A percentile compares a stretch with the other conserved stretches of the same genome.
Evolutionary conservation across 2,113 vertebrate species (phyloP).

Genomic region (Platanista minor): DNA sequence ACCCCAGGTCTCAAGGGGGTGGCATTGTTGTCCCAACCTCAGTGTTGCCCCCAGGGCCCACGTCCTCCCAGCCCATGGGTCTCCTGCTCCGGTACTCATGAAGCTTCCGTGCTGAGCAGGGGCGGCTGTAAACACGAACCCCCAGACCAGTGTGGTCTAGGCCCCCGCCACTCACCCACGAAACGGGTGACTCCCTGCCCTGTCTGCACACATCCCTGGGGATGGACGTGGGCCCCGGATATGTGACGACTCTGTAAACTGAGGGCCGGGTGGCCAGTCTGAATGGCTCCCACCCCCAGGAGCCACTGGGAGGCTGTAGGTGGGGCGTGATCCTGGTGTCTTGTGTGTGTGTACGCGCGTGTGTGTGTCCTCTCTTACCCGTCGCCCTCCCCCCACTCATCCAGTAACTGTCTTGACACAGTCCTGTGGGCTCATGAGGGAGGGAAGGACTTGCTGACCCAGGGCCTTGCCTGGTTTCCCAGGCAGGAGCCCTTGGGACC

Average conservation of each 20-base stretch:
- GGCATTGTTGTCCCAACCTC: accelerated
- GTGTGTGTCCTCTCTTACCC: neutral
- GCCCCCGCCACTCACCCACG: neutral
- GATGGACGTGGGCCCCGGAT: neutral
- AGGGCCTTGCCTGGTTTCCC: neutral
- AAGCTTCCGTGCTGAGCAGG: neutral
- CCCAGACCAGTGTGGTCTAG: neutral
- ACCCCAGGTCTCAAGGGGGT: neutral
- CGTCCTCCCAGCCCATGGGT: neutral
- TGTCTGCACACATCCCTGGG: neutral
- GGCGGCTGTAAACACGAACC: neutral
- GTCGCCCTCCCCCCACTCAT: accelerated
- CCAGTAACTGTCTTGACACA: neutral
- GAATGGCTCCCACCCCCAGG: neutral
- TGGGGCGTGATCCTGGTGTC: neutral
- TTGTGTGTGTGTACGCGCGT: neutral
- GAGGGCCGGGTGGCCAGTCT: neutral
- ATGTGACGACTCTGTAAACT: neutral
- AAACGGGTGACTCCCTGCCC: neutral
- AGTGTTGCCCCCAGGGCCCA: neutral
- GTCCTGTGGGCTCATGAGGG: neutral
- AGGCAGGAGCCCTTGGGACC: neutral
- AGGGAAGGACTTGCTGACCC: neutral
- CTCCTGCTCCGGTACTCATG: neutral
- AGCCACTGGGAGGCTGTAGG: neutral